Conservation (phyloP, 2,113 vertebrate genomes). For the Lampris megalopsis region DNA sequence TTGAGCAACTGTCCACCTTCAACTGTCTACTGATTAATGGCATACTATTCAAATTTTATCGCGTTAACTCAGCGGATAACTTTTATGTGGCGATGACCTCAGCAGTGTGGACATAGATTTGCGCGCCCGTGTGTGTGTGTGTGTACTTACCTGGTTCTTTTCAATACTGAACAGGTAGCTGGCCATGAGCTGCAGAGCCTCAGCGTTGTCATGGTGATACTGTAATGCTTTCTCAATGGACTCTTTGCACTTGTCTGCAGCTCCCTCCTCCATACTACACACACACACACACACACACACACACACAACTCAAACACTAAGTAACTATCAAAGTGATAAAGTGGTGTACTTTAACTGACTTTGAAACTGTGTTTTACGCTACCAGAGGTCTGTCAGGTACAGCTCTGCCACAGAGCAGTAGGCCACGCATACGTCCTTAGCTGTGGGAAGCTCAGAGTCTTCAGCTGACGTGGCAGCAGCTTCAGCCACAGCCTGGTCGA, state of each 20-base stretch:
- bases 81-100: slow-evolving; percentile 69
- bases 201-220: slow-evolving; percentile 81
- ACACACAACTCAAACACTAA: slow-evolving; percentile 14
- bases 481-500: slow-evolving; percentile 54
- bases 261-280: slow-evolving; percentile 84
- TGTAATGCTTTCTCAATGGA: slow-evolving; percentile 82
- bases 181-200: slow-evolving; percentile 87
- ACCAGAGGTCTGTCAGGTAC: slow-evolving; percentile 88
- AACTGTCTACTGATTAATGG: slow-evolving; percentile 69
- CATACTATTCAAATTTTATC: slow-evolving; percentile 74
- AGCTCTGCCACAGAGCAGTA: slow-evolving; percentile 87
- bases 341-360: background rate
- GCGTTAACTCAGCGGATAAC: slow-evolving; percentile 74
- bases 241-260: slow-evolving; percentile 82
- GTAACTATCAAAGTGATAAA: slow-evolving; percentile 7
- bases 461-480: slow-evolving; percentile 65
- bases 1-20: slow-evolving; percentile 60
- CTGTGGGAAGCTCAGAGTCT: slow-evolving; percentile 59
- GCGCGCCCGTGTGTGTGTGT: slow-evolving; percentile 16
- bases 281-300: slow-evolving; percentile 7
- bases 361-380: slow-evolving; percentile 27
- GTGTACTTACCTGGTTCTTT: slow-evolving; percentile 79
- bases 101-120: slow-evolving; percentile 20
- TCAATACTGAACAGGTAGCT: slow-evolving; percentile 87
- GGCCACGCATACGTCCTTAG: slow-evolving; percentile 81